Evolutionary conservation across 2,888 invertebrate species (phyloP).

Genomic region (Dryococelus australis): DNA sequence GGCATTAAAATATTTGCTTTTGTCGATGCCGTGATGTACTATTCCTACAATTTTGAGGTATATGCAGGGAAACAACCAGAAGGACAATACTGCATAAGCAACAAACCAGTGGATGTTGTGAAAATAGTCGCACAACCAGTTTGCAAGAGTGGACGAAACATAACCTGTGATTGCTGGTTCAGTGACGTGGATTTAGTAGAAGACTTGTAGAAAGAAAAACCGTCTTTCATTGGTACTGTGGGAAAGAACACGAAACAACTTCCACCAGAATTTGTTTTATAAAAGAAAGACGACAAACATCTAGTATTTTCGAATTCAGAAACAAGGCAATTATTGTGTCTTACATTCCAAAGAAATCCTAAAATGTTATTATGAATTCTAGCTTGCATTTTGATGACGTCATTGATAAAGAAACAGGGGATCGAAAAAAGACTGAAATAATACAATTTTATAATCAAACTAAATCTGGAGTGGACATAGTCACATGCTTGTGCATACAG

Average conservation of each 20-base stretch:
- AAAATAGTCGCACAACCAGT: neutral
- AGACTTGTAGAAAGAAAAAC: neutral
- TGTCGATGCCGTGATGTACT: neutral
- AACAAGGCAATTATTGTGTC: neutral
- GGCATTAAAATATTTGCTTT: neutral
- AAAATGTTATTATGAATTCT: neutral
- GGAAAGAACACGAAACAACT: neutral
- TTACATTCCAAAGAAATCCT: neutral
- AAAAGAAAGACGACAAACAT: neutral
- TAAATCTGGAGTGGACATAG: neutral
- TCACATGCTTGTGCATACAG: too few species aligned
- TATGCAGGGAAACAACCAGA: neutral
- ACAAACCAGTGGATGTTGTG: conserved; percentile 5
- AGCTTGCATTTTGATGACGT: neutral
- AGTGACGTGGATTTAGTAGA: too few species aligned
- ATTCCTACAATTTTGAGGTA: neutral
- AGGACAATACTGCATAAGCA: too few species aligned
- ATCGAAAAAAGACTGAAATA: too few species aligned
- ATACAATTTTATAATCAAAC: conserved; percentile 11
- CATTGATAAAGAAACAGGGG: neutral
- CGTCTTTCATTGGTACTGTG: neutral
- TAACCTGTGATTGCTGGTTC: too few species aligned
- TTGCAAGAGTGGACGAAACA: neutral
- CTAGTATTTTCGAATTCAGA: neutral
- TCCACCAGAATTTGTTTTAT: neutral